These are phyloP conservation scores for Aspidapion aeneum DNA, from an alignment of 2,888 invertebrate genomes.

Conservation along the genomic window DNA sequence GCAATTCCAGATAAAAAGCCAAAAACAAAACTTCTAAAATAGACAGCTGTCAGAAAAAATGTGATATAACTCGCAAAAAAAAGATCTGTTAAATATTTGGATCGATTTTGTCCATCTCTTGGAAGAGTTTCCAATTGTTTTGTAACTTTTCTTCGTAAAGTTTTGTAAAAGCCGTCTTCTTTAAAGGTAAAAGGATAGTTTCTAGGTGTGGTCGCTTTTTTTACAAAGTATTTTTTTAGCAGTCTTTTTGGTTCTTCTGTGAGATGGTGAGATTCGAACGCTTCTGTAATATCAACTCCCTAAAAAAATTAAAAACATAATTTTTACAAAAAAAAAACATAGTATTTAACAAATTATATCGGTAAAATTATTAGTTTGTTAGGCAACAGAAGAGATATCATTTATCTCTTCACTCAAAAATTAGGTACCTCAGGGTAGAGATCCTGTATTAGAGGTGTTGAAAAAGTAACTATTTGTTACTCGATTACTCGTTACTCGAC, in stretches of 20 bases:
- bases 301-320: too few relatives aligned
- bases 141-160: conserved; percentile 60
- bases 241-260: conserved; percentile 51
- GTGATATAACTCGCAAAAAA: conserved; percentile 41
- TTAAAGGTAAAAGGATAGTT: conserved; percentile 72
- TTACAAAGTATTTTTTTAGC: conserved; percentile 62
- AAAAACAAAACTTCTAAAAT: conserved; percentile 44
- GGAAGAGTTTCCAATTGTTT: conserved; percentile 51
- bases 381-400: too few relatives aligned
- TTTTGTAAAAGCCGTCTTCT: conserved; percentile 70
- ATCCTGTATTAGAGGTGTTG: too few relatives aligned
- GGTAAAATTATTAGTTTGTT: too few relatives aligned
- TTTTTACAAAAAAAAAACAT: too few relatives aligned
- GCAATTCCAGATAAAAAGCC: conserved; percentile 54
- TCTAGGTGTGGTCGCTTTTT: conserved; percentile 59
- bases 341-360: too few relatives aligned
- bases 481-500: too few relatives aligned
- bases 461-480: too few relatives aligned
- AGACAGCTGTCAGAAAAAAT: conserved; percentile 35
- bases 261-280: conserved; percentile 72
- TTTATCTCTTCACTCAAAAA: too few relatives aligned
- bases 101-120: conserved; percentile 38
- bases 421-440: too few relatives aligned
- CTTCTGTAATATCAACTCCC: conserved; percentile 79
- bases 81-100: conserved; percentile 47